A percentile compares a stretch with the other conserved stretches of the same genome.
Conservation (phyloP, 2,113 vertebrate species). For the Phylloscopus trochilus region DNA sequence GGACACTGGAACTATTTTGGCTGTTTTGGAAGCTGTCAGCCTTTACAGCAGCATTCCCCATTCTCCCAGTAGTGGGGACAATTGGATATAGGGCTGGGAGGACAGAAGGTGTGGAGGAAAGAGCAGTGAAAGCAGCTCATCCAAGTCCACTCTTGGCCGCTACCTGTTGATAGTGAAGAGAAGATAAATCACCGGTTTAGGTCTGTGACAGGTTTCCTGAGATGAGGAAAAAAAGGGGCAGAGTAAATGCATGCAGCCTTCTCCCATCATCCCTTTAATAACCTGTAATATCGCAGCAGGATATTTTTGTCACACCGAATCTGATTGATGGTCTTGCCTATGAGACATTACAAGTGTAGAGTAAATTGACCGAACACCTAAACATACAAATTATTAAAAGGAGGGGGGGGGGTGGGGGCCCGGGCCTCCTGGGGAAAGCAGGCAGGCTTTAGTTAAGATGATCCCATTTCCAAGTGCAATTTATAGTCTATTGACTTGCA, state of each 20-base stretch:
- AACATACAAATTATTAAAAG: conserved; percentile 99
- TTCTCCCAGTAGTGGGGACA: neutral
- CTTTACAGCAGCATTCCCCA: neutral
- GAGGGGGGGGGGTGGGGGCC: conserved; percentile 71
- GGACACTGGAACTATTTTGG: neutral
- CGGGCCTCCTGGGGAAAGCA: conserved; percentile 76
- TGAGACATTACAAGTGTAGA: conserved; percentile 82
- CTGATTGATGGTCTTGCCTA: conserved; percentile 89
- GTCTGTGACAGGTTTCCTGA: conserved; percentile 74
- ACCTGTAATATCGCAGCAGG: conserved; percentile 84
- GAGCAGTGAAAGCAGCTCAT: conserved; percentile 70
- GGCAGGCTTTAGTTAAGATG: conserved; percentile 88
- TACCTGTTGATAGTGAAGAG: conserved; percentile 81
- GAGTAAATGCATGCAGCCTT: conserved; percentile 72
- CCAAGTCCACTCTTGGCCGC: conserved; percentile 62
- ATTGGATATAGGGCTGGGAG: neutral
- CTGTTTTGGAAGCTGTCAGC: neutral
- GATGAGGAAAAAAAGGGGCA: conserved; percentile 83
- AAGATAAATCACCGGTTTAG: conserved; percentile 84
- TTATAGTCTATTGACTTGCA: conserved; percentile 96
- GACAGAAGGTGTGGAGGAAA: conserved; percentile 1
- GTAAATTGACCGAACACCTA: conserved; percentile 90
- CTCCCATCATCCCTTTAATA: conserved; percentile 87
- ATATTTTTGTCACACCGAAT: conserved; percentile 80
- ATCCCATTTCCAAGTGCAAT: conserved; percentile 90